These are phyloP conservation scores for Malurus cyaneus DNA, from an alignment of 2,113 vertebrate species.

Conservation along the genomic window DNA sequence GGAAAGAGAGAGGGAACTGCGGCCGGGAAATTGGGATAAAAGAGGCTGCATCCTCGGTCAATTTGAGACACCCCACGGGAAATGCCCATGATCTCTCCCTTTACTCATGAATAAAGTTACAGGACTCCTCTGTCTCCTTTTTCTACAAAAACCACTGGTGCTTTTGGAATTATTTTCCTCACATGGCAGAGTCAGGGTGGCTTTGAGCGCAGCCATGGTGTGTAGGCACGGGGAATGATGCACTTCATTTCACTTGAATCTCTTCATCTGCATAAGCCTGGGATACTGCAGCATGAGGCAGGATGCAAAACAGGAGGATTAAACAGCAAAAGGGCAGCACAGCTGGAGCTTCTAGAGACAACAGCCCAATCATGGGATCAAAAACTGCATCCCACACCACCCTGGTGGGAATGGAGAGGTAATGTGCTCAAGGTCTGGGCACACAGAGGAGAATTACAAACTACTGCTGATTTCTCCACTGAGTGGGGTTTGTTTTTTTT, in stretches of 20 bases:
- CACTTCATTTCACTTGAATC: not conserved
- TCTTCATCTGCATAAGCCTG: not conserved
- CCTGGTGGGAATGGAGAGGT: not conserved
- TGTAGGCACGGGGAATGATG: not conserved
- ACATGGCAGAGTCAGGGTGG: not conserved
- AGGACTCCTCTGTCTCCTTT: too few species aligned
- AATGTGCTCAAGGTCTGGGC: not conserved
- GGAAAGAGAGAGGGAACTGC: too few species aligned
- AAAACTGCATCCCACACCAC: not conserved
- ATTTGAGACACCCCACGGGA: too few species aligned
- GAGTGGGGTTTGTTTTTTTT: rapidly evolving
- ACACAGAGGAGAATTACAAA: not conserved
- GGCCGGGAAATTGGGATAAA: too few species aligned
- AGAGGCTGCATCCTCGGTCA: too few species aligned
- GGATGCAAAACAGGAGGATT: not conserved
- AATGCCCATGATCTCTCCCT: too few species aligned
- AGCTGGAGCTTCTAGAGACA: not conserved
- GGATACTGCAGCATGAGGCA: not conserved
- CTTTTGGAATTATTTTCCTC: too few species aligned
- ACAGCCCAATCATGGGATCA: not conserved
- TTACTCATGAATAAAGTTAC: too few species aligned
- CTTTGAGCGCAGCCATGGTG: not conserved
- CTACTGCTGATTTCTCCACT: not conserved
- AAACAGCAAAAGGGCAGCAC: not conserved
- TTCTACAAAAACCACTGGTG: too few species aligned